Conservation (phyloP, 1,140 invertebrate species). For the Stenopsyche tienmushanensis region DNA sequence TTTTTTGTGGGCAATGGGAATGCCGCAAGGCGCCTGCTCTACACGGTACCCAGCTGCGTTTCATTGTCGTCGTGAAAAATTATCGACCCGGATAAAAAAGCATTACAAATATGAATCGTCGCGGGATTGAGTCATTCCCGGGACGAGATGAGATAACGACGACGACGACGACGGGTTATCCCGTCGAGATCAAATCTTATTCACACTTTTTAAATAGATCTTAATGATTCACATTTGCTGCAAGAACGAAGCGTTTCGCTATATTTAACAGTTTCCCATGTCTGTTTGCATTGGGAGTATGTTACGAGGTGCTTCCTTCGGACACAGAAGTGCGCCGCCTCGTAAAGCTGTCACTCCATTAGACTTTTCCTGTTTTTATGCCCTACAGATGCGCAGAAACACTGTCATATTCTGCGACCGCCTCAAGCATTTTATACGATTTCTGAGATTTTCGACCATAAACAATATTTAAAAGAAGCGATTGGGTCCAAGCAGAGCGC, state of each 20-base stretch:
- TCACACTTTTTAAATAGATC: too few species aligned
- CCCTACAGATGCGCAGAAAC: neutral
- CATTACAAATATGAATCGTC: neutral
- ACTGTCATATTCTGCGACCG: neutral
- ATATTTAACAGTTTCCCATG: too few species aligned
- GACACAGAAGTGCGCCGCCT: neutral
- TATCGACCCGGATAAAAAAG: constrained; percentile 2
- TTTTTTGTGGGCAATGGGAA: constrained; percentile 23
- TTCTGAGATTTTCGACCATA: constrained; percentile 4
- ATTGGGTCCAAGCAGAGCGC: neutral
- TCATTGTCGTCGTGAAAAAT: constrained; percentile 22
- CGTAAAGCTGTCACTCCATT: constrained; percentile 6
- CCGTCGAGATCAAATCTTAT: too few species aligned
- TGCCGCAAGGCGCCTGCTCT: constrained; percentile 24
- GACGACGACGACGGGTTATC: too few species aligned
- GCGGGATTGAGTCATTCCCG: neutral
- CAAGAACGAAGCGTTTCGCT: too few species aligned
- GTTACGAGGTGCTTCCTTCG: too few species aligned
- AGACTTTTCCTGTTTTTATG: neutral
- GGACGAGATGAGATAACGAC: neutral
- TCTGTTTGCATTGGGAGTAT: too few species aligned
- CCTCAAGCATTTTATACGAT: constrained; percentile 2
- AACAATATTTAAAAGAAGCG: constrained; percentile 12
- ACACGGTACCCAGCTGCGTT: constrained; percentile 21
- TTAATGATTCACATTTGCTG: too few species aligned